These are phyloP conservation scores for Drosophila kambysellisi DNA, from an alignment of 2,888 invertebrate species.

Conservation along the genomic window DNA sequence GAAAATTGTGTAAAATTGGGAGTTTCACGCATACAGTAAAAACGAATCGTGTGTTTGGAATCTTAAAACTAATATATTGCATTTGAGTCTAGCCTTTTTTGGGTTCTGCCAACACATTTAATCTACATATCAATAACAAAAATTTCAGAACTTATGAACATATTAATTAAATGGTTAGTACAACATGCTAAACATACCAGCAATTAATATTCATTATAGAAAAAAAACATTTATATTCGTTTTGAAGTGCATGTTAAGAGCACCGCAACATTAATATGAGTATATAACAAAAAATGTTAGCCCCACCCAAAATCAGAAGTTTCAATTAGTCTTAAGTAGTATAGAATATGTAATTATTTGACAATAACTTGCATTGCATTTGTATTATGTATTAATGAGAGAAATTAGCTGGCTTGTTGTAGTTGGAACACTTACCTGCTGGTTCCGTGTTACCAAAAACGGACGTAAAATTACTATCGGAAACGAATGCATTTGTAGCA, in stretches of 20 bases:
- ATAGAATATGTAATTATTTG: conserved; percentile 7
- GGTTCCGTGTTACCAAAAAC: conserved; percentile 93
- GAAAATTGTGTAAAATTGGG: conserved; percentile 21
- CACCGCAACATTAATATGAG: conserved; percentile 23
- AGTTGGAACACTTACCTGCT: conserved; percentile 87
- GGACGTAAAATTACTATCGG: conserved; percentile 94
- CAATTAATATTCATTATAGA: conserved; percentile 22
- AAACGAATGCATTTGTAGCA: conserved; percentile 89
- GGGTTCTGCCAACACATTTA: conserved; percentile 9
- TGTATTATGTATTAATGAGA: conserved; percentile 42
- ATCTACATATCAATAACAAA: conserved; percentile 12
- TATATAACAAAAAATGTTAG: conserved; percentile 11
- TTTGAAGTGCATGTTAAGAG: conserved; percentile 21
- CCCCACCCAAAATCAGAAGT: conserved; percentile 22
- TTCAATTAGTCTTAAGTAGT: conserved; percentile 25
- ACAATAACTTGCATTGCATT: conserved; percentile 43
- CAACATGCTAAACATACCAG: conserved; percentile 45
- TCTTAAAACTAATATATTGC: conserved; percentile 8
- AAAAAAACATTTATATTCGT: conserved; percentile 11
- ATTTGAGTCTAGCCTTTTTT: conserved; percentile 17
- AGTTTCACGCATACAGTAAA: conserved; percentile 51
- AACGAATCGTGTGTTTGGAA: conserved; percentile 9
- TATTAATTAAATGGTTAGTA: conserved; percentile 42
- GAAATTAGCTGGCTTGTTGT: conserved; percentile 28
- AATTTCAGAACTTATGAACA: background rate